Conservation (phyloP, 2,888 invertebrate species). For the Drosophila monieri region DNA sequence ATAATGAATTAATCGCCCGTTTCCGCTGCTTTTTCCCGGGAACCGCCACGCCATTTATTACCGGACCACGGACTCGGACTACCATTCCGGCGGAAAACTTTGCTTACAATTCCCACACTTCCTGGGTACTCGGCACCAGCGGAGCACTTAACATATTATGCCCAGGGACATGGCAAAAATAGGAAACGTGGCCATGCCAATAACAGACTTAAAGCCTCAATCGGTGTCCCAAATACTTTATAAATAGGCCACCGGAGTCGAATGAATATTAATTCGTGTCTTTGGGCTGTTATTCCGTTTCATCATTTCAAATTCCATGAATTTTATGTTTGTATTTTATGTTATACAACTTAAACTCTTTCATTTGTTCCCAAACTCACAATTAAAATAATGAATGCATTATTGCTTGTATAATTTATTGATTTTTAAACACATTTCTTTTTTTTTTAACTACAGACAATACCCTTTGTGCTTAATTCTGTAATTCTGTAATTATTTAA, state of each 20-base stretch:
- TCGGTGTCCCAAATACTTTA: not conserved
- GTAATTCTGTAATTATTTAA: too few relatives aligned
- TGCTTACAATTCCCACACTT: not conserved
- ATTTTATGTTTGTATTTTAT: too few relatives aligned
- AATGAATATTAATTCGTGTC: not conserved
- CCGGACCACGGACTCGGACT: not conserved
- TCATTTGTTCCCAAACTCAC: too few relatives aligned
- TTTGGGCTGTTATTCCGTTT: not conserved
- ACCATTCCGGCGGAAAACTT: not conserved
- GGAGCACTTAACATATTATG: not conserved
- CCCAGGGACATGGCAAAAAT: not conserved
- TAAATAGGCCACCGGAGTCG: not conserved
- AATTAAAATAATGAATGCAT: too few relatives aligned
- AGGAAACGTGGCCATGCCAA: not conserved
- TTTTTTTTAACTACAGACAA: too few relatives aligned
- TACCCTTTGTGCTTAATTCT: too few relatives aligned
- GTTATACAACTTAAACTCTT: too few relatives aligned
- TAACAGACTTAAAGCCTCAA: not conserved
- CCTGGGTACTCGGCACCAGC: not conserved
- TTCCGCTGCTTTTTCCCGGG: conserved; percentile 42
- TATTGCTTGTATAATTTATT: too few relatives aligned
- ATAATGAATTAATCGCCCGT: conserved; percentile 46
- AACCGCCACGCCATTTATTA: conserved; percentile 23
- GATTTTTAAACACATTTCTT: too few relatives aligned
- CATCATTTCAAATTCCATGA: too few relatives aligned